These are phyloP conservation scores for Stenotaenia linearis DNA, from an alignment of 2,888 invertebrate genomes.

Conservation along the genomic window DNA sequence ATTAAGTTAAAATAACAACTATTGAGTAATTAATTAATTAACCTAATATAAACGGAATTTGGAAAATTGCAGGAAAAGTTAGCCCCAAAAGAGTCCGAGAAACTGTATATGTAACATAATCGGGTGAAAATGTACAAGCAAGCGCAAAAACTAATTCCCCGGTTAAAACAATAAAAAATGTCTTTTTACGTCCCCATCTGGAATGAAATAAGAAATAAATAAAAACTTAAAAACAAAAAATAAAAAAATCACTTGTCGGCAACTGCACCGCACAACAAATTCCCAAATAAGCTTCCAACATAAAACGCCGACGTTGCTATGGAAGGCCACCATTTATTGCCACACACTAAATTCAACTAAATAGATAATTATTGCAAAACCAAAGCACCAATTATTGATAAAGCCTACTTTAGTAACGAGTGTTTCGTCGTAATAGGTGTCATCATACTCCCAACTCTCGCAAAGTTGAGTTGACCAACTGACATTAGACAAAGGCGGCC, in stretches of 20 bases:
- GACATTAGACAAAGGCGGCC: slow-evolving; percentile 63
- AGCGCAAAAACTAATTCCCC: slow-evolving; percentile 59
- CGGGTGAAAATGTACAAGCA: slow-evolving; percentile 57
- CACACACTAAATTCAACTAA: slow-evolving; percentile 60
- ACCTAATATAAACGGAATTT: slow-evolving; percentile 62
- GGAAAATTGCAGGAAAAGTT: slow-evolving; percentile 63
- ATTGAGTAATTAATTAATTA: too few relatives aligned
- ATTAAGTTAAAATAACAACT: slow-evolving; percentile 35
- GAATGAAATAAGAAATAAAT: slow-evolving; percentile 14
- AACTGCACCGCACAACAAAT: slow-evolving; percentile 62
- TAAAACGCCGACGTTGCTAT: slow-evolving; percentile 62
- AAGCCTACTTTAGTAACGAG: slow-evolving; percentile 67
- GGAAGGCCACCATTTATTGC: slow-evolving; percentile 58
- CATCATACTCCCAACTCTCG: slow-evolving; percentile 68
- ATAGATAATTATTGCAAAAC: slow-evolving; percentile 31
- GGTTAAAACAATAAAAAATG: slow-evolving; percentile 59
- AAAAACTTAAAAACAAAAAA: background rate
- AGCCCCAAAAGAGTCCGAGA: slow-evolving; percentile 58
- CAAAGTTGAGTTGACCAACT: slow-evolving; percentile 64
- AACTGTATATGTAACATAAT: slow-evolving; percentile 51
- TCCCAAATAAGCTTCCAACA: slow-evolving; percentile 63
- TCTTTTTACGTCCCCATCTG: slow-evolving; percentile 60
- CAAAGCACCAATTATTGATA: background rate
- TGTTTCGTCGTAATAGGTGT: slow-evolving; percentile 61
- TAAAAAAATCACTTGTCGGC: slow-evolving; percentile 55